Base-by-base conservation (phyloP, 2,797 vertebrate species). In the Mormyrus hasselquistii region DNA sequence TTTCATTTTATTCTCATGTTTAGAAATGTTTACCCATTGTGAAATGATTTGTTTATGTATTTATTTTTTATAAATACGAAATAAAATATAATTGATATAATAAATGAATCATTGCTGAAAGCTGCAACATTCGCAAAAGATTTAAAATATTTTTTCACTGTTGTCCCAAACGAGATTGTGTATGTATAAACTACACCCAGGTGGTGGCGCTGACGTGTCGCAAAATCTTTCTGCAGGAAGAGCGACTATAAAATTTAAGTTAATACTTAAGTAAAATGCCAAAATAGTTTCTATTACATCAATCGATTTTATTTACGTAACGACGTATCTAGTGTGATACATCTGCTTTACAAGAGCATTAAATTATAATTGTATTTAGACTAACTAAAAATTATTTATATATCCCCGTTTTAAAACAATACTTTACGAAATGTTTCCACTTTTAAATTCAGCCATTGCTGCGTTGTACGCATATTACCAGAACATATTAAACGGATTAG, bases 131-230 rank as follows among this genome's bases (percentile, higher is more conserved):
- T 79, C 19, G 41, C 34, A 44, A n/a, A 79, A 79, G 38, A 41
- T 44, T n/a, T n/a, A 19, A 19, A 19, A 44, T 41, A n/a, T 79
- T 79, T 19, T 8, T 19, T 79, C 65, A 38, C 16, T 44, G 14
- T 41, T n/a, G 6, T 79, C 73, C 73, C 14, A 47, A 79, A 41
- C 73, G 73, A 41, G 38, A 79, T n/a, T 3, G 38, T 79, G 47
- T 29, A 7, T 52, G 16, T 47, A 8, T 47, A 14, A 84, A 25
- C 22, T 89, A 25, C n/a, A 0, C 49, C 88, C 88, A 87, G 88
- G 19, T 76, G 88, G 34, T 87, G 88, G 88, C 62, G 88, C 84
- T 87, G 52, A 73, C 34, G 84, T 86, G 34, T 76, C 65, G 10
- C 85, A 47, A 41, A 85, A 86, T 62, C 16, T 29, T 22, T 59